Evolutionary conservation across 1,140 invertebrate species (phyloP).

Genomic region (Bombus sylvicola): DNA sequence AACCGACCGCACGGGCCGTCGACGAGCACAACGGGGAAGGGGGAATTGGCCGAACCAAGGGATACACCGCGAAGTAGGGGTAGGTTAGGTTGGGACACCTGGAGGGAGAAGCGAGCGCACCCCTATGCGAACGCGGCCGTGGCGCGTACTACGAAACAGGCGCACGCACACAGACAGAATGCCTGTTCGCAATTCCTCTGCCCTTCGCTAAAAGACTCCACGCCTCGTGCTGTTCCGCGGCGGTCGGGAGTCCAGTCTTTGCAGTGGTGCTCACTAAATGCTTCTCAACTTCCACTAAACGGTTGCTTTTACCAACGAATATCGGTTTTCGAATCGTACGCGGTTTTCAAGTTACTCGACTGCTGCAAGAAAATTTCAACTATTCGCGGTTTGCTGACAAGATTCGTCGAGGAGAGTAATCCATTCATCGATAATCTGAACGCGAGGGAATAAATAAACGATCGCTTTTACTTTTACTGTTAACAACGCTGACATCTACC

Average conservation of each 20-base stretch:
- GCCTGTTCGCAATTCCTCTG: slow-evolving; percentile 53
- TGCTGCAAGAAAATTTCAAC: not conserved
- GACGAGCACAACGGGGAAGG: not conserved
- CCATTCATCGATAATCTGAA: not conserved
- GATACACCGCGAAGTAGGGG: slow-evolving; percentile 48
- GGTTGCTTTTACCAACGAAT: not conserved
- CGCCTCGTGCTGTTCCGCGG: slow-evolving; percentile 38
- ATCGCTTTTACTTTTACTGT: no score
- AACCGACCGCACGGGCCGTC: slow-evolving; percentile 16
- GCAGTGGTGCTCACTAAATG: slow-evolving; percentile 53
- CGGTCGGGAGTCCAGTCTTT: slow-evolving; percentile 37
- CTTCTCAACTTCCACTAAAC: not conserved
- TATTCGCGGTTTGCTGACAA: not conserved
- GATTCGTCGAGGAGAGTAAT: no score
- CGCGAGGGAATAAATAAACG: not conserved
- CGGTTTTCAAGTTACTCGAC: not conserved
- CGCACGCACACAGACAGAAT: slow-evolving; percentile 31
- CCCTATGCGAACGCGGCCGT: slow-evolving; percentile 57
- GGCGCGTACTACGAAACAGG: slow-evolving; percentile 52
- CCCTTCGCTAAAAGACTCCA: slow-evolving; percentile 54
- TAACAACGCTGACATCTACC: no score
- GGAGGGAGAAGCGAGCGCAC: slow-evolving; percentile 57
- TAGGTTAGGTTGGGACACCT: slow-evolving; percentile 62
- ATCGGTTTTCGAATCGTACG: not conserved
- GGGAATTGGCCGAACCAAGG: slow-evolving; percentile 49